Conservation (phyloP, 2,888 invertebrate genomes). For the Oxytorus armatus region DNA sequence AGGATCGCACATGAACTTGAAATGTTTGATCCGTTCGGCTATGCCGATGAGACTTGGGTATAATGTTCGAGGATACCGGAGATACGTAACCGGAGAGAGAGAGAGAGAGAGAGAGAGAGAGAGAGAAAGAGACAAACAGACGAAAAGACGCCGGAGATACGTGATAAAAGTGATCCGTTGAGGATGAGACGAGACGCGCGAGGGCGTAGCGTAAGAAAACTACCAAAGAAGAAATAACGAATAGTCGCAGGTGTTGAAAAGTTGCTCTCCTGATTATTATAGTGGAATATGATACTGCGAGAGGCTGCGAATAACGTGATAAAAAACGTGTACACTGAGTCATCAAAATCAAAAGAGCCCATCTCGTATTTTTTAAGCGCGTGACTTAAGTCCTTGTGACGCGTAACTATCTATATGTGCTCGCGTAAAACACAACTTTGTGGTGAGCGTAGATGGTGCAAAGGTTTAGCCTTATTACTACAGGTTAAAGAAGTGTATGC, state of each 20-base stretch:
- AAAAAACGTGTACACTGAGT: not conserved
- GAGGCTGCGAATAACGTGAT: constrained; percentile 29
- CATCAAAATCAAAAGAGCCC: not conserved
- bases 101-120: not conserved
- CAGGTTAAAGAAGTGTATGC: constrained; percentile 51
- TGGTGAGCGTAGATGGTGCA: constrained; percentile 46
- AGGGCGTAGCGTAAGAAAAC: constrained; percentile 35
- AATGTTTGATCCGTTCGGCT: constrained; percentile 48
- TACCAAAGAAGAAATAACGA: constrained; percentile 50
- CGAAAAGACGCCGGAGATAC: constrained; percentile 45
- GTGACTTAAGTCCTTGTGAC: constrained; percentile 14
- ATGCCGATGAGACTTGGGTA: constrained; percentile 13
- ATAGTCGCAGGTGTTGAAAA: constrained; percentile 59
- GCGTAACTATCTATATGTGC: constrained; percentile 6
- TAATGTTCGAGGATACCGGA: constrained; percentile 39
- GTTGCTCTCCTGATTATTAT: constrained; percentile 24
- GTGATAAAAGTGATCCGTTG: constrained; percentile 59
- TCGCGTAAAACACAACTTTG: constrained; percentile 32
- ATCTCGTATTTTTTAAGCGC: not conserved
- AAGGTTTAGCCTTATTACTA: constrained; percentile 60
- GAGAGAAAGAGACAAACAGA: constrained; percentile 23
- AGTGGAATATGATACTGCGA: constrained; percentile 56
- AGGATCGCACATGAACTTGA: constrained; percentile 22
- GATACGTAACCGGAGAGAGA: constrained; percentile 13
- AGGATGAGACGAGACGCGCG: constrained; percentile 37